Base-by-base conservation (phyloP, 2,797 vertebrate species). In the Lindbergichthys nudifrons region DNA sequence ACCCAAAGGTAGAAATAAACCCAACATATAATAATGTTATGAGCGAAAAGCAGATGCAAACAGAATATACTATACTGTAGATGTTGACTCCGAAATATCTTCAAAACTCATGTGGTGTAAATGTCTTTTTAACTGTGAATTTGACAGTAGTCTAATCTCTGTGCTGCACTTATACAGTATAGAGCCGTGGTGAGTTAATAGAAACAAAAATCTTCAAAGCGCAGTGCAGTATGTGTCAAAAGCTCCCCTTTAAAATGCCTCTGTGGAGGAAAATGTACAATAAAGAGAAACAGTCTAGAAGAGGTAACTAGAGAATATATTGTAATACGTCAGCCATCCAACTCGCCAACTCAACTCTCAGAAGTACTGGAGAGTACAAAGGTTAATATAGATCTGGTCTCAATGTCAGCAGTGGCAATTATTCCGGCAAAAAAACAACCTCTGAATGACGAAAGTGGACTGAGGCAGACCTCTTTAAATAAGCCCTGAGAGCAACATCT, bases 401-500 rank as follows among this genome's bases (percentile, higher is more conserved):
- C 36, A 23, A 45, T 72, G 60, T 71, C 56, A 76, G 47, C 56
- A 46, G 53, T 1, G 13, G 19, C 41, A 73, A 63, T 36, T 79
- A 50, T 19, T 53, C 45, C 63, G 47, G 21, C 1, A 63, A 63
- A 60, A 63, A 39, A 69, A n/a, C 12, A 66, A 21, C 12, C 23
- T 16, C 54, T 70, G 51, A 70, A 36, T 26, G 51, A 32, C 32
- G 32, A 50, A 56, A 70, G 39, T 8, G 48, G 46, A 70, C 16
- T 3, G 58, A 66, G 21, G 45, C 51, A 42, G 30, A 58, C 47
- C 69, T 70, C 62, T 75, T 81, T 21, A 69, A 74, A 47, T 41
- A 70, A 69, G 45, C 36, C 14, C 48, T 59, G 9, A 42, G 73
- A 45, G 10, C 43, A 52, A 48, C 71, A 39, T 8, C 54, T 52